A percentile compares a stretch with the other conserved stretches of the same genome.
Evolutionary conservation across 1,140 invertebrate genomes (phyloP).

Genomic region (Scaptomyza pallida): DNA sequence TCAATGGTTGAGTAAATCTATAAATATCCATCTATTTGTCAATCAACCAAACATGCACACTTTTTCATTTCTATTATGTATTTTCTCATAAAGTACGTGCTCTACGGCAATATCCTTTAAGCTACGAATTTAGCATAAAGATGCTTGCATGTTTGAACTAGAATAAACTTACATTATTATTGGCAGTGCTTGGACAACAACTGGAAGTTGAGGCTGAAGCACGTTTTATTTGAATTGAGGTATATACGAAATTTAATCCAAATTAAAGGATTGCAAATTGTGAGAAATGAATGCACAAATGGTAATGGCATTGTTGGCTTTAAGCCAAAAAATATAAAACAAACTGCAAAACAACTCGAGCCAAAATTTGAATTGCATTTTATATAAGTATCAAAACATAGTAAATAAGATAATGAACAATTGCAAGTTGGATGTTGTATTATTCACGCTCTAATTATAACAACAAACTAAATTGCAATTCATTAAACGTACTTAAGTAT

Average conservation of each 20-base stretch:
- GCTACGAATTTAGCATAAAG: neutral
- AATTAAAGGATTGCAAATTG: constrained; percentile 24
- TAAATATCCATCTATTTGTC: no score
- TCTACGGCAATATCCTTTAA: neutral
- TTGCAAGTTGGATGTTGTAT: neutral
- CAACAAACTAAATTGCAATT: constrained; percentile 21
- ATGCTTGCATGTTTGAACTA: neutral
- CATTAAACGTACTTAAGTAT: constrained; percentile 26
- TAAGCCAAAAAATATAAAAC: no score
- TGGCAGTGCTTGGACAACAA: constrained; percentile 19
- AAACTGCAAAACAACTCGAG: neutral
- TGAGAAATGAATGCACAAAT: constrained; percentile 8
- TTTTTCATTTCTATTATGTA: neutral
- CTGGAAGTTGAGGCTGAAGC: neutral
- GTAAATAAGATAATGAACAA: no score
- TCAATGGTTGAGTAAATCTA: no score
- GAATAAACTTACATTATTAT: constrained; percentile 21
- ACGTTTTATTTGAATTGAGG: neutral
- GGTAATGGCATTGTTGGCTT: neutral
- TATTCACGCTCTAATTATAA: neutral
- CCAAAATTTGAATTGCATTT: neutral
- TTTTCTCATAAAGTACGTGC: neutral
- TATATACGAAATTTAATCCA: constrained; percentile 8
- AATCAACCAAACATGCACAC: no score
- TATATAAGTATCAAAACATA: no score